Evolutionary conservation across 1,140 invertebrate species (phyloP), one percentile per base, ranked within the genome.

Genomic region (Protaetia brevitarsis): DNA sequence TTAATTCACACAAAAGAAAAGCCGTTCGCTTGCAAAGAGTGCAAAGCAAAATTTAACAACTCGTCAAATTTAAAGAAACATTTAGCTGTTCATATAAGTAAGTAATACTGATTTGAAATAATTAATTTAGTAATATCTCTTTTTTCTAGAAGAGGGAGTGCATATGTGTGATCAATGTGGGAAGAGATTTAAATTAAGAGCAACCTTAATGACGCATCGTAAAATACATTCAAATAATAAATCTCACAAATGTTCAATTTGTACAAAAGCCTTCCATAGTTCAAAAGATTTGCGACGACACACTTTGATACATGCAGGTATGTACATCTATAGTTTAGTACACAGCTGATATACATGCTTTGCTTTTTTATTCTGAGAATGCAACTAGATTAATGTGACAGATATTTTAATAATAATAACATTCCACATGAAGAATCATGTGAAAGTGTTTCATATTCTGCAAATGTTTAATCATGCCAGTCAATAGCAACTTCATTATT

Each of bases 41-140:
- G 83, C 71, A 72, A 74, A 2, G 72, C 77, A 3, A 77, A 76
- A 61, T 85, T 84, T 72, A 81, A 79, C 64, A 80, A 84, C 68
- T 79, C 79, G 69, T 84, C 82, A 3, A 84, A 84, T 72, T 73
- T 85, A 66, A 81, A 83, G 67, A 78, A 82, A 62, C 83, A 85
- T 69, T 75, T 79, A 30, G 70, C 79, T n/a, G 80, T 80, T 56
- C 83, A 84, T 73, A 80, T 81, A 64, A 80, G 85, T 85, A 73
- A 79, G 79, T 66, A 36, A 27, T 0, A 51, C 26, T 57, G 56
- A 62, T 29, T 30, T 11, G 10, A 60, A 64, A 61, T 62, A 23
- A 31, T 16, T 3, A 51, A 58, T 3, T 36, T 51, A 19, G 13
- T 45, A 13, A 13, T 34, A 1, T 29, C 64, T 10, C 59, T 66